Conservation (phyloP, 2,113 vertebrate species). For the Hystrix brachyura region DNA sequence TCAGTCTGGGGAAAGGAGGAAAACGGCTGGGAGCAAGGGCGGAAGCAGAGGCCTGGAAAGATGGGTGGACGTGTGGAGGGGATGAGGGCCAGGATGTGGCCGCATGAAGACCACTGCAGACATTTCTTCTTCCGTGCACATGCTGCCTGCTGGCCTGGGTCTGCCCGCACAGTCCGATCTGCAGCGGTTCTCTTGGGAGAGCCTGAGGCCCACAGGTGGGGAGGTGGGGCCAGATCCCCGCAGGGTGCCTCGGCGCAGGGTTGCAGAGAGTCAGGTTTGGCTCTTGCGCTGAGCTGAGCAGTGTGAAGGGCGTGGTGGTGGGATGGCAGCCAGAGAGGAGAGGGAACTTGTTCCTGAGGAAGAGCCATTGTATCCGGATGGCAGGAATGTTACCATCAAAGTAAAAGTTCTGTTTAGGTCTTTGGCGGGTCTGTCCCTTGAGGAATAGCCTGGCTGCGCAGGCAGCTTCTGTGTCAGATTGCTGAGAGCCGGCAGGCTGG, state of each 20-base stretch:
- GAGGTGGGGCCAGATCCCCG: not conserved
- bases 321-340: not conserved
- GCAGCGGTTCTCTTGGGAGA: not conserved
- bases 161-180: not conserved
- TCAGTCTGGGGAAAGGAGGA: not conserved
- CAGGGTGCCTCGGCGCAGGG: too few relatives aligned
- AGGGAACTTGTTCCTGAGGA: not conserved
- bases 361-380: not conserved
- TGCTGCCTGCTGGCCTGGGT: fast-evolving
- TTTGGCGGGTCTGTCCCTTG: not conserved
- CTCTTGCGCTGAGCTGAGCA: not conserved
- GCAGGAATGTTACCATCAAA: not conserved
- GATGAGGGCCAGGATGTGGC: not conserved
- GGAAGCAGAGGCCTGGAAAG: not conserved
- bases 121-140: not conserved
- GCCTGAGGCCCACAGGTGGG: not conserved
- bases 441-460: not conserved
- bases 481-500: not conserved
- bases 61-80: not conserved
- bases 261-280: not conserved
- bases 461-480: not conserved
- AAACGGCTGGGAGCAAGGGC: not conserved
- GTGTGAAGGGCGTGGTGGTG: not conserved
- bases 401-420: not conserved
- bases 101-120: not conserved